phyloP scores from a whole-genome alignment of 2,888 invertebrate species.

The Eupithecia subfuscata region DNA sequence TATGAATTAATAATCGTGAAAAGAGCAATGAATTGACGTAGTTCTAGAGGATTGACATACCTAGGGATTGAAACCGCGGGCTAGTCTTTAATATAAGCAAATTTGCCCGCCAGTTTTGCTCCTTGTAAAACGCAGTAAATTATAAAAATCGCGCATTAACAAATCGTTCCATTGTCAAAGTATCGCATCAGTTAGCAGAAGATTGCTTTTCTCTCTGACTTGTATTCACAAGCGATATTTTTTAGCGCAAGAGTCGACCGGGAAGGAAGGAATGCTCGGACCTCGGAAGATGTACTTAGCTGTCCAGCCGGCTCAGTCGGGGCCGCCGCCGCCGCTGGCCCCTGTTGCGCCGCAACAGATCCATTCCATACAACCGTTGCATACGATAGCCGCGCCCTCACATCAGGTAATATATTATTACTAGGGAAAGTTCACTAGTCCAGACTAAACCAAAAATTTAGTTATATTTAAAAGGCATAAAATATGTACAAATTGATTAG shows the following conservation, averaged over 20 bases:
- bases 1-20: not conserved
- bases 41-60: not conserved
- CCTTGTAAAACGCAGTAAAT: too few species aligned
- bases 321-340: conserved; percentile 69
- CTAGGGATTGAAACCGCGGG: too few species aligned
- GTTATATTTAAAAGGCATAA: not conserved
- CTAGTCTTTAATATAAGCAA: too few species aligned
- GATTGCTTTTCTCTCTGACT: not conserved
- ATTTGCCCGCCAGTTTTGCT: too few species aligned
- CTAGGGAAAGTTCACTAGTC: conserved; percentile 49
- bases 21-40: not conserved
- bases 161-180: too few species aligned
- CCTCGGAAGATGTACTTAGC: conserved; percentile 94
- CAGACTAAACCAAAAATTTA: conserved; percentile 6
- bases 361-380: conserved; percentile 57
- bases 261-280: conserved; percentile 92
- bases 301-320: conserved; percentile 88
- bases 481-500: conserved; percentile 2
- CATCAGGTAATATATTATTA: conserved; percentile 83
- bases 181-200: not conserved
- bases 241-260: conserved; percentile 92
- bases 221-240: not conserved
- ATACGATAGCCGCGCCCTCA: conserved; percentile 71
- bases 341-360: conserved; percentile 56
- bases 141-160: too few species aligned